phyloP scores from a whole-genome alignment of 2,888 invertebrate genomes.

The Zelleria hepariella region DNA sequence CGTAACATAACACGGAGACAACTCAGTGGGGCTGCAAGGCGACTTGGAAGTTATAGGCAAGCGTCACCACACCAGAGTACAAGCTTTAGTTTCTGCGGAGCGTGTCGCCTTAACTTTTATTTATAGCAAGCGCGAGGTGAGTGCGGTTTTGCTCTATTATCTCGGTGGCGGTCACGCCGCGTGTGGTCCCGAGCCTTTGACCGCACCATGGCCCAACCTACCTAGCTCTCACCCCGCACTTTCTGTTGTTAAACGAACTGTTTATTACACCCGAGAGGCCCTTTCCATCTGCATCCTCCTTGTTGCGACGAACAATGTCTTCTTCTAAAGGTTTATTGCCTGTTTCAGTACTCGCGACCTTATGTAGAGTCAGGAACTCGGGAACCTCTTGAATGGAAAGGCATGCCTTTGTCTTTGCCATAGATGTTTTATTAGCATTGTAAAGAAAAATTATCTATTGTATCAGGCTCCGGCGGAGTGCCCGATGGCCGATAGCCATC shows the following conservation, averaged over 20 bases:
- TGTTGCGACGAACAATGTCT: background rate
- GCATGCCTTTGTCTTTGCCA: background rate
- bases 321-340: background rate
- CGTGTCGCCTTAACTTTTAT: background rate
- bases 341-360: background rate
- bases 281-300: background rate
- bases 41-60: background rate
- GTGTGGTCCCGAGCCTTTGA: slow-evolving; percentile 3
- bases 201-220: background rate
- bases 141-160: slow-evolving; percentile 1
- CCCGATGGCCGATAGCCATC: slow-evolving; percentile 1
- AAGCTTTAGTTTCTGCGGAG: background rate
- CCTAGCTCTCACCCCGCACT: background rate
- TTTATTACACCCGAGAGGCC: background rate
- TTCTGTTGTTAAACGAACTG: background rate
- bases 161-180: background rate
- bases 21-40: background rate
- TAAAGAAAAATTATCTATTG: slow-evolving; percentile 3
- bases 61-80: background rate
- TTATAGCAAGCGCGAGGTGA: slow-evolving; percentile 1
- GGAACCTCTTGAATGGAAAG: background rate
- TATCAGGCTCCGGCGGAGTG: background rate
- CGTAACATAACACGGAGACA: too few relatives aligned
- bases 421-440: background rate
- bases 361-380: background rate